phyloP scores from a whole-genome alignment of 2,888 invertebrate species.

The Phragmatobia fuliginosa region DNA sequence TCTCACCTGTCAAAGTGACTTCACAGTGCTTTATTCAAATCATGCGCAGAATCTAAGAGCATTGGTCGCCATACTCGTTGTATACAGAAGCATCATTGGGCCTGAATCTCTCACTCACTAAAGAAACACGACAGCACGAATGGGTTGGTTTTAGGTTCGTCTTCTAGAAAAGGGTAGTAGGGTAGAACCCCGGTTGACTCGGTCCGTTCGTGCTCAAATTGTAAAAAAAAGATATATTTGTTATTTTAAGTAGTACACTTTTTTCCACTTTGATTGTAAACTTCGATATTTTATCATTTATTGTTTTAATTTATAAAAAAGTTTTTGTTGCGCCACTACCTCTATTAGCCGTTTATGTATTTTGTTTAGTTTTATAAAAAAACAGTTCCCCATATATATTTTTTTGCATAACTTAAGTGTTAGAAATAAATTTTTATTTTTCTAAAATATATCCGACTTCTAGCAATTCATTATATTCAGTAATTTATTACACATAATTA shows the following conservation, averaged over 20 bases:
- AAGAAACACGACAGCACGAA: too few species aligned
- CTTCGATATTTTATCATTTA: not conserved
- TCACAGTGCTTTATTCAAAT: too few species aligned
- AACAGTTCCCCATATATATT: not conserved
- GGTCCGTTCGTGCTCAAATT: too few species aligned
- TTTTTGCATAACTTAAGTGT: conserved; percentile 3
- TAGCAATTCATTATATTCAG: conserved; percentile 11
- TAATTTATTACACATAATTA: conserved; percentile 32
- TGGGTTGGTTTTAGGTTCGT: too few species aligned
- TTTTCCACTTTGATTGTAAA: not conserved
- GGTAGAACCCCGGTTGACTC: too few species aligned
- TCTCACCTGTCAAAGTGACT: too few species aligned
- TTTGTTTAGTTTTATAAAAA: not conserved
- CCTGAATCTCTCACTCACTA: too few species aligned
- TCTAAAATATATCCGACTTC: conserved; percentile 19
- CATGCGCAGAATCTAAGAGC: too few species aligned
- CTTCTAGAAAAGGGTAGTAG: too few species aligned
- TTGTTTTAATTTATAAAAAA: not conserved
- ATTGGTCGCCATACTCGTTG: too few species aligned
- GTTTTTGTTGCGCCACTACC: not conserved
- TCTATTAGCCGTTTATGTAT: not conserved
- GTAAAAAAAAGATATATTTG: too few species aligned
- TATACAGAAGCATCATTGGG: too few species aligned
- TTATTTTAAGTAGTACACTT: not conserved
- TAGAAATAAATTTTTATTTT: conserved; percentile 6